phyloP scores from a whole-genome alignment of 2,113 vertebrate genomes.

The Thunnus thynnus region DNA sequence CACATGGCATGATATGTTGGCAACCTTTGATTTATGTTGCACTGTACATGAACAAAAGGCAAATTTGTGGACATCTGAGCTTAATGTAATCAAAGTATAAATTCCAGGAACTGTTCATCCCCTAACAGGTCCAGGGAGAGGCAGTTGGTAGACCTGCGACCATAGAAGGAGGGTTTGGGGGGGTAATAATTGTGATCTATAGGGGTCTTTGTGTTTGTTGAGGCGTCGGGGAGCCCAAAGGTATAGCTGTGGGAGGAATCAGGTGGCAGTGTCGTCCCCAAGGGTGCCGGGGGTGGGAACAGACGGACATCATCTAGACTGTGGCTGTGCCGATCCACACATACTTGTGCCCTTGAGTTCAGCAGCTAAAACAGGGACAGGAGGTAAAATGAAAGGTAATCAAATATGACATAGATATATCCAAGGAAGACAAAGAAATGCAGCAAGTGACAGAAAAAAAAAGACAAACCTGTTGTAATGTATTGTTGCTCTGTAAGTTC shows the following conservation, averaged over 20 bases:
- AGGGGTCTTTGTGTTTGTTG: slow-evolving; percentile 59
- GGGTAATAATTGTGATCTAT: slow-evolving; percentile 78
- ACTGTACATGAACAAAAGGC: background rate
- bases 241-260: slow-evolving; percentile 87
- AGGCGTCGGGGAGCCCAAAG: slow-evolving; percentile 83
- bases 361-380: slow-evolving; percentile 67
- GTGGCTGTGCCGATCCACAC: slow-evolving; percentile 83
- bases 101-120: slow-evolving; percentile 86
- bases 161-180: slow-evolving; percentile 85
- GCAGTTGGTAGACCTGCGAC: slow-evolving; percentile 87
- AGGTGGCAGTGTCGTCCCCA: slow-evolving; percentile 72
- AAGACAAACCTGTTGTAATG: slow-evolving; percentile 83
- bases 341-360: slow-evolving; percentile 62
- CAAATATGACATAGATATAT: background rate
- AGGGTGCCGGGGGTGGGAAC: slow-evolving; percentile 68
- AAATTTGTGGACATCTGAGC: background rate
- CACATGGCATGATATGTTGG: background rate
- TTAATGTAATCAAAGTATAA: slow-evolving; percentile 82
- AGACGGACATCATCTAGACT: slow-evolving; percentile 86
- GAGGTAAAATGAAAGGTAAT: background rate
- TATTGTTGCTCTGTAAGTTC: slow-evolving; percentile 75
- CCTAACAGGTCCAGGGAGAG: slow-evolving; percentile 87
- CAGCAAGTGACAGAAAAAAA: background rate
- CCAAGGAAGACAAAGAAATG: background rate
- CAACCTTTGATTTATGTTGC: background rate